These are phyloP conservation scores for Drosophila infuscata DNA, from an alignment of 2,888 invertebrate genomes.

Conservation along the genomic window DNA sequence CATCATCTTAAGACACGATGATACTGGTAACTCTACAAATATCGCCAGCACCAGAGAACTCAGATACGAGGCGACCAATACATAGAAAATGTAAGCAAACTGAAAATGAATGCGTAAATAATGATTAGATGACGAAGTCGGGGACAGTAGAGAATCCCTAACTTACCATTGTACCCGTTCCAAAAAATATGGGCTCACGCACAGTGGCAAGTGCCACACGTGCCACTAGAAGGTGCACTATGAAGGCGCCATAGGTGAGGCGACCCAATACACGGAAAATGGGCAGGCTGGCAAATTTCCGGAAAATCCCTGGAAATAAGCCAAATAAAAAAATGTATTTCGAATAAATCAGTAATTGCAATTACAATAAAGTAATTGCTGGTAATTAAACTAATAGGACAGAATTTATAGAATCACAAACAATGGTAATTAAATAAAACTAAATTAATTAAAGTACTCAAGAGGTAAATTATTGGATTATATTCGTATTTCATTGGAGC, in stretches of 20 bases:
- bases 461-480: neutral
- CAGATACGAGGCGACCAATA: constrained; percentile 71
- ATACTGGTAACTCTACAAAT: constrained; percentile 79
- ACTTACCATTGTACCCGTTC: constrained; percentile 79
- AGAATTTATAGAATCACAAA: neutral
- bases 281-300: constrained; percentile 79
- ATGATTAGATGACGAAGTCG: neutral
- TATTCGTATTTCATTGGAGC: neutral
- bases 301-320: constrained; percentile 69
- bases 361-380: neutral
- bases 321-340: neutral
- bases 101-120: constrained; percentile 34
- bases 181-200: constrained; percentile 79
- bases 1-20: constrained; percentile 76
- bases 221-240: constrained; percentile 76
- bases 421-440: neutral
- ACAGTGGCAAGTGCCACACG: constrained; percentile 74
- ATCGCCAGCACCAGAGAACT: constrained; percentile 77
- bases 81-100: constrained; percentile 79
- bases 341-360: neutral
- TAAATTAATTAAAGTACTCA: neutral
- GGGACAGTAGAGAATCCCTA: neutral
- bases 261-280: constrained; percentile 82
- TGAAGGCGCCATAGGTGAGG: constrained; percentile 82
- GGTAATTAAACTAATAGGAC: neutral